Base-by-base conservation (phyloP, 2,113 vertebrate species). In the Chlorodrepanis virens region DNA sequence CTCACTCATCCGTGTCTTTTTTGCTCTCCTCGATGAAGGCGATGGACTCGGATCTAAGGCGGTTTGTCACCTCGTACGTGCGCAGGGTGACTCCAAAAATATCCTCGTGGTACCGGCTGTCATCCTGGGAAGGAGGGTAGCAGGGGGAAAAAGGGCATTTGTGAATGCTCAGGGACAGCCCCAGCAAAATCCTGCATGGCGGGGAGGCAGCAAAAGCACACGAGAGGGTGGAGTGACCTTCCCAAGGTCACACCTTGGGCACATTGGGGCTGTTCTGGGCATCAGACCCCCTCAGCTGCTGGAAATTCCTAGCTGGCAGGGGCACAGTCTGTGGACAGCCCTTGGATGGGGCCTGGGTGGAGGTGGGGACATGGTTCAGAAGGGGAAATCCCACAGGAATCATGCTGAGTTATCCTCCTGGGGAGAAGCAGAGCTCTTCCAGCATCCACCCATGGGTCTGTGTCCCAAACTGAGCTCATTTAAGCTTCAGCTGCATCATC, bases 11-110 rank as follows among this genome's bases (percentile, higher is more conserved):
- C 0, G 98, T 96, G 83, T 99, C 99, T 96, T 98, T 99, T 98
- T 99, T 99, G 98, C 98, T 99, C 96, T 99, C 99, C 95, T 99
- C 99, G 24, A 99, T 99, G 98, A 98, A 99, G 33, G 99, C 99
- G 27, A 99, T 99, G 74, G 99, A 99, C 98, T 99, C 99, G 2
- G 99, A 99, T 87, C 99, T 98, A 96, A 99, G 98, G 90, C 99
- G 98, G 97, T 99, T 99, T 94, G 99, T 99, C 97, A 99, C 99
- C 97, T 99, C 99, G 1, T 99, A 99, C 0, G 99, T 99, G 39
- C 99, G 98, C 96, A 99, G 98, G 87, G 99, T 99, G 96, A 99
- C 99, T 12, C 99, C 99, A 20, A 99, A 99, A 95, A 99, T 99
- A 95, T 99, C 99, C 97, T 99, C 99, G 0, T 99, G 99, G 97